Evolutionary conservation across 2,797 vertebrate species (phyloP).

Genomic region (Cryptoprocta ferox): DNA sequence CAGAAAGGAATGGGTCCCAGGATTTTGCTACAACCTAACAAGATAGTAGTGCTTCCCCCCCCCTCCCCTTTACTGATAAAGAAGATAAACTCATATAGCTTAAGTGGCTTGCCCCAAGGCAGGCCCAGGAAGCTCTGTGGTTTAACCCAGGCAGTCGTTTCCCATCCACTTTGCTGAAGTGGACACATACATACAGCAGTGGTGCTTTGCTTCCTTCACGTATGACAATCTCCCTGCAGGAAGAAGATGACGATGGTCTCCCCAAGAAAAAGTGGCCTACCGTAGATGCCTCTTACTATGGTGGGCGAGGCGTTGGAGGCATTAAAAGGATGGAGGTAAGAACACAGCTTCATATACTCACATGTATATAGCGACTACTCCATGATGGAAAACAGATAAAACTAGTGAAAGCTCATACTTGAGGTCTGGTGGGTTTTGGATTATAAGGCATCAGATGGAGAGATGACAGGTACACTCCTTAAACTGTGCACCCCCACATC

Average conservation of each 20-base stretch:
- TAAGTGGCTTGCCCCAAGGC: not conserved
- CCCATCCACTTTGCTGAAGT: not conserved
- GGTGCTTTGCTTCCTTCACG: not conserved
- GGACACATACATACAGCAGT: not conserved
- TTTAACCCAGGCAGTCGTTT: not conserved
- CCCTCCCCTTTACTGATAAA: not conserved
- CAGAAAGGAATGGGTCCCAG: not conserved
- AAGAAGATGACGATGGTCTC: conserved; percentile 95
- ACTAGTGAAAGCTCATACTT: not conserved
- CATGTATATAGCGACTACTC: not conserved
- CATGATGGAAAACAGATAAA: not conserved
- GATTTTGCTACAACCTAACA: not conserved
- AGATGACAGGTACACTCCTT: not conserved
- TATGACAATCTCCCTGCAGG: conserved; percentile 82
- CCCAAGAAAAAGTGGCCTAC: conserved; percentile 99
- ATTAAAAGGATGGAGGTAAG: conserved; percentile 99
- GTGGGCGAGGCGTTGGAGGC: conserved; percentile 96
- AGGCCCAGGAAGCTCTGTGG: not conserved
- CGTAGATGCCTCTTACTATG: conserved; percentile 98
- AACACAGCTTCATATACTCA: fast-evolving
- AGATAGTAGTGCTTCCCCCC: not conserved
- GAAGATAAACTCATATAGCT: not conserved
- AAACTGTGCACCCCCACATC: not conserved
- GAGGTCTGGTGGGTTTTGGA: not conserved
- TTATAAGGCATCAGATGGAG: not conserved